A percentile compares a stretch with the other conserved stretches of the same genome.
Conservation (phyloP, 2,797 vertebrate genomes). For the Falco biarmicus region DNA sequence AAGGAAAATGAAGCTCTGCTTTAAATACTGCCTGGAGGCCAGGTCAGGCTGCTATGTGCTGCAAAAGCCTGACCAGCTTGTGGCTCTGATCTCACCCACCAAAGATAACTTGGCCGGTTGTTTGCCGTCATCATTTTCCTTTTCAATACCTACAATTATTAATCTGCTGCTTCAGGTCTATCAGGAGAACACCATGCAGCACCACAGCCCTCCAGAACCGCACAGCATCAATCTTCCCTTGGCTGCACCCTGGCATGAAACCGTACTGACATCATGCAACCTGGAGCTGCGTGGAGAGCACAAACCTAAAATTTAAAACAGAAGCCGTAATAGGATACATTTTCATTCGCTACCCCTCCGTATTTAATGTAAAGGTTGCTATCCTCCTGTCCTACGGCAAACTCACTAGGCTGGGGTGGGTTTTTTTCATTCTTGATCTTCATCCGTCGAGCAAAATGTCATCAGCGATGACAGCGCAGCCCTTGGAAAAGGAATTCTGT, state of each 20-base stretch:
- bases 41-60: neutral
- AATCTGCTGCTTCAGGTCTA: neutral
- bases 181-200: neutral
- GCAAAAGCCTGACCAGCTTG: neutral
- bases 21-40: neutral
- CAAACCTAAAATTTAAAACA: constrained; percentile 7
- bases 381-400: neutral
- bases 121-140: neutral
- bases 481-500: neutral
- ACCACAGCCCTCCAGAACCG: neutral
- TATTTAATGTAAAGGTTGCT: neutral
- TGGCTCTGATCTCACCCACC: neutral
- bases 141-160: neutral
- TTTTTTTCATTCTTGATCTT: neutral
- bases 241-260: neutral
- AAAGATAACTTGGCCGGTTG: neutral
- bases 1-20: neutral
- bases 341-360: neutral
- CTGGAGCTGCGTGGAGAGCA: neutral
- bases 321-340: neutral
- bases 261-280: neutral
- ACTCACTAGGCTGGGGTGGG: neutral
- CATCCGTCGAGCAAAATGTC: constrained; percentile 10
- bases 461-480: neutral
- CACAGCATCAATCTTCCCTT: neutral